Conservation (phyloP, 1,140 invertebrate genomes). For the Drosophila varians region DNA sequence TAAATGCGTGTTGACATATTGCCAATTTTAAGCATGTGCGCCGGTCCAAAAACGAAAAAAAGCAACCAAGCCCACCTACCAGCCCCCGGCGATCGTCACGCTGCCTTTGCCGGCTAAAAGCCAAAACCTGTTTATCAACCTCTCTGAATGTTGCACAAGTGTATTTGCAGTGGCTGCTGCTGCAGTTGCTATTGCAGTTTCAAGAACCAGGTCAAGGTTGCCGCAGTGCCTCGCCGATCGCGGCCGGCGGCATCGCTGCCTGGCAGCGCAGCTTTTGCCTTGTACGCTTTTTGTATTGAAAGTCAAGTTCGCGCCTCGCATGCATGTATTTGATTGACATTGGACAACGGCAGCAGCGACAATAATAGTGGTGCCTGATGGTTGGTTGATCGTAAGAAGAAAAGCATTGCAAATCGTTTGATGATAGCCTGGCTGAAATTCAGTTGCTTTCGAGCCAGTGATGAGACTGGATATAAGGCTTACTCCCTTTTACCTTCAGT, state of each 20-base stretch:
- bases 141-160: slow-evolving; percentile 68
- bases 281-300: slow-evolving; percentile 76
- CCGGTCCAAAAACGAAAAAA: slow-evolving; percentile 21
- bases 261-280: slow-evolving; percentile 66
- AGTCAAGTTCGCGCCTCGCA: slow-evolving; percentile 77
- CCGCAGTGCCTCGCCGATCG: slow-evolving; percentile 42
- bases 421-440: slow-evolving; percentile 10
- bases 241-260: slow-evolving; percentile 24
- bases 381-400: slow-evolving; percentile 26
- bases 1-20: slow-evolving; percentile 34
- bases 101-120: slow-evolving; percentile 45
- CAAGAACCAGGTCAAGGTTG: slow-evolving; percentile 82
- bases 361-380: not conserved
- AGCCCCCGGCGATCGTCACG: slow-evolving; percentile 8
- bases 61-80: not conserved
- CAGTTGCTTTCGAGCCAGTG: not conserved
- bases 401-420: slow-evolving; percentile 24
- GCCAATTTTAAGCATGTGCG: slow-evolving; percentile 69
- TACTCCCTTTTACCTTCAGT: too few relatives aligned
- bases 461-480: slow-evolving; percentile 1
- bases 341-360: slow-evolving; percentile 21
- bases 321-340: slow-evolving; percentile 62
- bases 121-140: slow-evolving; percentile 69
- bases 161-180: slow-evolving; percentile 30
- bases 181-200: slow-evolving; percentile 68